These are phyloP conservation scores for Enteromius mattozi DNA, from an alignment of 2,797 vertebrate genomes.

Conservation along the genomic window DNA sequence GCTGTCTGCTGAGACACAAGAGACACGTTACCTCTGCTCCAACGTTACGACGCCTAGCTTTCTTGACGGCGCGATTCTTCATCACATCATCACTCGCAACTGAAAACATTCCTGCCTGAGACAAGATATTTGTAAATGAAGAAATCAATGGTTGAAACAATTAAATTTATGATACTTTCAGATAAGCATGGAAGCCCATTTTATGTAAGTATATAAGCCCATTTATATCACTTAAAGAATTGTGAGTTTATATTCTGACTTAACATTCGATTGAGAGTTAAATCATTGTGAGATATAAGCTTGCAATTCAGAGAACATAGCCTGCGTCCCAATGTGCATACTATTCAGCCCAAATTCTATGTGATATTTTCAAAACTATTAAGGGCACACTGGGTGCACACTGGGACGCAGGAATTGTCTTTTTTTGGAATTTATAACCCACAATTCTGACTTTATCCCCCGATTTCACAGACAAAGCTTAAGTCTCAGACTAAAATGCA, in stretches of 20 bases:
- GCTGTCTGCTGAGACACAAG: neutral
- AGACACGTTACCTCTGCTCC: slow-evolving; percentile 80
- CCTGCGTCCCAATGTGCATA: too few species aligned
- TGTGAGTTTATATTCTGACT: too few species aligned
- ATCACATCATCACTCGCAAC: slow-evolving; percentile 91
- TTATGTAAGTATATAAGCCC: too few species aligned
- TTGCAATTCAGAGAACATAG: too few species aligned
- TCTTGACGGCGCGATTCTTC: slow-evolving; percentile 93
- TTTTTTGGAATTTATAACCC: neutral
- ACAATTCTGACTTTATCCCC: neutral
- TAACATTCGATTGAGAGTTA: too few species aligned
- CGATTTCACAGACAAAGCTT: too few species aligned
- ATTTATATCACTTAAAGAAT: too few species aligned
- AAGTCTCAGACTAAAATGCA: too few species aligned
- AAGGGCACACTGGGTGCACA: too few species aligned
- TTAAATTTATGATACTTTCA: neutral
- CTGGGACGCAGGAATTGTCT: too few species aligned
- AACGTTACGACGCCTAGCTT: slow-evolving; percentile 88
- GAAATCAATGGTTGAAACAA: neutral
- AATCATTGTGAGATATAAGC: neutral
- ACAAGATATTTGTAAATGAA: neutral
- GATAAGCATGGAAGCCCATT: neutral
- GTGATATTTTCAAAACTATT: too few species aligned
- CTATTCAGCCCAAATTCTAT: too few species aligned
- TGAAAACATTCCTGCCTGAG: slow-evolving; percentile 91